phyloP scores from a whole-genome alignment of 2,797 vertebrate genomes.

The Psittacula echo region DNA sequence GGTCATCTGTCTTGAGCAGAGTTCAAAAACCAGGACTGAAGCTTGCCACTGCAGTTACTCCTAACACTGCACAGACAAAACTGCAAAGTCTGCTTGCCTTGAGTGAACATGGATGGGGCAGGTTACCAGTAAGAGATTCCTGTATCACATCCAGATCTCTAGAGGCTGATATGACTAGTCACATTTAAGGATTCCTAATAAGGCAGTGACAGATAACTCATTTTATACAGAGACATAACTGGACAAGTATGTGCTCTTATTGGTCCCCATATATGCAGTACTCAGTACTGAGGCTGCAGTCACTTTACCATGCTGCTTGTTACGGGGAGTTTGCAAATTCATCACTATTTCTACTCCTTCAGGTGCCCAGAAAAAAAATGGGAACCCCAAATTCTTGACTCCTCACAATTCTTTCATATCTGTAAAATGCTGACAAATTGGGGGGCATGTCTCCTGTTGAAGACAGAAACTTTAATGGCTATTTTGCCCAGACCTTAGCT shows the following conservation, averaged over 20 bases:
- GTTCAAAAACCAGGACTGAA: background rate
- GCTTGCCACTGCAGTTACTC: background rate
- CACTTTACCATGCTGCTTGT: background rate
- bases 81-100: background rate
- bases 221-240: background rate
- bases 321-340: background rate
- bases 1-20: background rate
- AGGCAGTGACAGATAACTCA: background rate
- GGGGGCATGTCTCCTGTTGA: background rate
- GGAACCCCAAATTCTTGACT: background rate
- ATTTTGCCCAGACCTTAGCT: background rate
- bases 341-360: fast-evolving
- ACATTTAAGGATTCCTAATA: background rate
- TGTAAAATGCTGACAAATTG: background rate
- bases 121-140: background rate
- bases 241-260: background rate
- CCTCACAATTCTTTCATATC: background rate
- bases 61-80: fast-evolving
- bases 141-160: background rate
- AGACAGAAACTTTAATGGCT: background rate
- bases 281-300: background rate
- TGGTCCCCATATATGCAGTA: fast-evolving
- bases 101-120: fast-evolving
- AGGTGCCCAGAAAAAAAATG: background rate
- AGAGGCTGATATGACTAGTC: background rate